Conservation (phyloP, 2,113 vertebrate species). For the Scomber japonicus region DNA sequence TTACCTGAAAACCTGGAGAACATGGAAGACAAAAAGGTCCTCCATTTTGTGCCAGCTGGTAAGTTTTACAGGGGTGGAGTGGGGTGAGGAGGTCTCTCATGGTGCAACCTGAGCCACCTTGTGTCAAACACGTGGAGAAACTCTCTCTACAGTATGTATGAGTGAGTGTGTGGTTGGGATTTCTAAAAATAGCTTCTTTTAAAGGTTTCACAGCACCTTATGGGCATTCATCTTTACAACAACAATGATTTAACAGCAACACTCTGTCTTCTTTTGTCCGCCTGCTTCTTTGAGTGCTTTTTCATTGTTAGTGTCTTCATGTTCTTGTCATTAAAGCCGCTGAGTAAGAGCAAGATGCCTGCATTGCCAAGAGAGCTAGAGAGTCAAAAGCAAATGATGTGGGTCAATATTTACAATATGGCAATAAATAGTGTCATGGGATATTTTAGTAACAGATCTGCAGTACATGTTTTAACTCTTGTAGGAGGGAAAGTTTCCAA, state of each 20-base stretch:
- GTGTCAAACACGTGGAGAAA: conserved; percentile 52
- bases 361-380: conserved; percentile 27
- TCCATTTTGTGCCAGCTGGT: conserved; percentile 81
- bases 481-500: not conserved
- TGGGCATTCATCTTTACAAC: not conserved
- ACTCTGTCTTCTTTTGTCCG: not conserved
- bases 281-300: not conserved
- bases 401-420: conserved; percentile 71
- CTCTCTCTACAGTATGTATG: not conserved
- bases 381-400: conserved; percentile 21
- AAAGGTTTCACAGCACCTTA: not conserved
- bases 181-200: too few species aligned
- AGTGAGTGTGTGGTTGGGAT: conserved; percentile 1
- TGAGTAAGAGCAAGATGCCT: conserved; percentile 23
- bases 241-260: not conserved
- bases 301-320: conserved; percentile 10
- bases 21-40: conserved; percentile 79
- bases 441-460: conserved; percentile 12
- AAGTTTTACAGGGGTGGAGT: conserved; percentile 68
- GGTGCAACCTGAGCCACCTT: conserved; percentile 56
- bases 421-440: conserved; percentile 46
- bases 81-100: conserved; percentile 44
- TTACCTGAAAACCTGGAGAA: conserved; percentile 54
- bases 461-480: conserved; percentile 1
- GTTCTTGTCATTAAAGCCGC: conserved; percentile 1